These are phyloP conservation scores for Meda fulgida DNA, from an alignment of 2,797 vertebrate species.

Conservation along the genomic window DNA sequence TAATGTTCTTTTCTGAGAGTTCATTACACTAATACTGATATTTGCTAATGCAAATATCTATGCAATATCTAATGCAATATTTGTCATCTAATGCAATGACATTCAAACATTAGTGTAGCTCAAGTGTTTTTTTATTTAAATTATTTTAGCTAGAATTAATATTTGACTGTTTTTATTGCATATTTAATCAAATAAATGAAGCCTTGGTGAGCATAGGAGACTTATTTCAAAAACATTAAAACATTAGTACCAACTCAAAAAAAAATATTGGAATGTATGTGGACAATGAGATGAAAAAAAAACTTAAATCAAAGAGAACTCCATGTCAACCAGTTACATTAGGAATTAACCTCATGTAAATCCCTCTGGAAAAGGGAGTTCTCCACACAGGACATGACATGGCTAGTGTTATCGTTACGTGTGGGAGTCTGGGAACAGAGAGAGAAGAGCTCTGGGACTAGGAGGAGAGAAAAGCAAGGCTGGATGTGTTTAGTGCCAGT, in stretches of 20 bases:
- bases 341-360: background rate
- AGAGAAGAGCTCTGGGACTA: background rate
- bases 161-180: too few relatives aligned
- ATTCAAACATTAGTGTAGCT: too few relatives aligned
- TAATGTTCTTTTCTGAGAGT: background rate
- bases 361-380: constrained; percentile 2
- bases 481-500: constrained; percentile 39
- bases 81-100: too few relatives aligned
- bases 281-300: background rate
- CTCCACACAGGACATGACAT: background rate
- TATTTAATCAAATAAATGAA: background rate
- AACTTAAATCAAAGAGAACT: background rate
- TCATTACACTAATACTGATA: background rate
- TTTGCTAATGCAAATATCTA: too few relatives aligned
- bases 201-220: background rate
- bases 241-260: background rate
- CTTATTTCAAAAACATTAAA: background rate
- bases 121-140: too few relatives aligned
- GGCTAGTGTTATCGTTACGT: background rate
- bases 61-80: too few relatives aligned
- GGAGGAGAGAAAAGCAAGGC: constrained; percentile 12
- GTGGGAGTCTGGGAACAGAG: constrained; percentile 19
- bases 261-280: background rate
- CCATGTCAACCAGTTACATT: background rate
- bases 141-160: too few relatives aligned